Evolutionary conservation across 2,113 vertebrate genomes (phyloP), one percentile per base, ranked within the genome.

Genomic region (Gymnorhina tibicen): DNA sequence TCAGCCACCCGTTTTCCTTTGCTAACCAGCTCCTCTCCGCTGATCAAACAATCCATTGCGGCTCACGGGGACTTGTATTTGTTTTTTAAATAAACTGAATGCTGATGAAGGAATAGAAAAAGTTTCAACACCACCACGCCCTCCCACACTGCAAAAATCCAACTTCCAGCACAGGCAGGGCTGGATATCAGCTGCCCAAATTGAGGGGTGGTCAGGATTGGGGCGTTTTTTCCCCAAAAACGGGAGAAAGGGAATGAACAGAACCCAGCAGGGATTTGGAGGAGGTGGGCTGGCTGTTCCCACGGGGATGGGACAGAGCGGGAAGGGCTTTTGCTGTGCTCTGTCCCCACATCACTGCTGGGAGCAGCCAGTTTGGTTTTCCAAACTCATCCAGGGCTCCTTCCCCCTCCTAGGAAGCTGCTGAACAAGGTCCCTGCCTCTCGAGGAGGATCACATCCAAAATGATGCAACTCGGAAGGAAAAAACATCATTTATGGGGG

Each of bases 41-140:
- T 94, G 87, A 75, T 78, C 37, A 87, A 91, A 94, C 62, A 67
- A 41, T 44, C 64, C 16, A 4, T 37, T 27, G 18, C 53, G 39
- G n/a, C 55, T 91, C 85, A 72, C 10, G 11, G 67, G 59, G n/a
- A 8, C 44, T 95, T 79, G 56, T 56, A 46, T 78, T 93, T 88
- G 59, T 93, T 85, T 94, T 75, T 81, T 7, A 85, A 96, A 86
- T 63, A 56, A 74, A 91, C 64, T 50, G 46, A 77, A 53, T 39
- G 42, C 70, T 74, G 86, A 37, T 72, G 89, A 91, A 89, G 75
- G 91, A 94, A 58, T 27, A 91, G 62, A 64, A 82, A 72, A 66
- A 37, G 9, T 84, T 93, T 88, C 80, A 77, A 87, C 44, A 42
- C 26, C 33, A 67, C 50, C 73, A 87, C 49, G 53, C 42, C 41